Evolutionary conservation across 2,113 vertebrate species (phyloP).

Genomic region (Hucho hucho): DNA sequence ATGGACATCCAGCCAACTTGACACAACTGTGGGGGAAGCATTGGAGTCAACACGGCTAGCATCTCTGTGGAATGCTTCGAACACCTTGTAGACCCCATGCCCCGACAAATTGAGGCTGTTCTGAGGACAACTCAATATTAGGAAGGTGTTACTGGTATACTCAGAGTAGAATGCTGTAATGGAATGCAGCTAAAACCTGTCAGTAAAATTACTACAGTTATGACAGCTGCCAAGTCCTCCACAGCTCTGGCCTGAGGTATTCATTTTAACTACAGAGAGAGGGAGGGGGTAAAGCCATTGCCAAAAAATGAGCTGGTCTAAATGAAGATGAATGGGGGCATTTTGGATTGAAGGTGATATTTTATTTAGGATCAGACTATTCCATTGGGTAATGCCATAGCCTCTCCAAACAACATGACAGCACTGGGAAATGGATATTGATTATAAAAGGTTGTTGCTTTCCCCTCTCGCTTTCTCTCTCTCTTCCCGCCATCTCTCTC

Average conservation of each 20-base stretch:
- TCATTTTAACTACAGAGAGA: slow-evolving; percentile 30
- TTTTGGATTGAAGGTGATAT: slow-evolving; percentile 48
- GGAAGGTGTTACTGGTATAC: no score
- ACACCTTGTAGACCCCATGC: not conserved
- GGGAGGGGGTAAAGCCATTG: slow-evolving; percentile 8
- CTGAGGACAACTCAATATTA: no score
- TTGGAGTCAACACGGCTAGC: no score
- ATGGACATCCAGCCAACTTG: no score
- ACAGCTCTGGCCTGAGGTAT: slow-evolving; percentile 14
- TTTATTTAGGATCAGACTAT: slow-evolving; percentile 19
- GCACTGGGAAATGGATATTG: slow-evolving; percentile 57
- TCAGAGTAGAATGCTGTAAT: not conserved
- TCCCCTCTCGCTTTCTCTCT: slow-evolving; percentile 23
- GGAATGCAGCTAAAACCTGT: not conserved
- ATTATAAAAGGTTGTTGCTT: slow-evolving; percentile 51
- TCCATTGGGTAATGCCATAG: slow-evolving; percentile 49
- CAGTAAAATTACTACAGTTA: not conserved
- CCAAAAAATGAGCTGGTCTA: slow-evolving; percentile 19
- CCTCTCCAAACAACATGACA: slow-evolving; percentile 53
- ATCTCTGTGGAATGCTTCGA: no score
- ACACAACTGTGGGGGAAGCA: no score
- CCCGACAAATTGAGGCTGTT: no score
- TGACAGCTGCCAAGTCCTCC: not conserved
- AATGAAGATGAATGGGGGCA: slow-evolving; percentile 55
- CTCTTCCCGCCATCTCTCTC: slow-evolving; percentile 10